Evolutionary conservation across 2,797 vertebrate species (phyloP).

Genomic region (Sylvilagus floridanus): DNA sequence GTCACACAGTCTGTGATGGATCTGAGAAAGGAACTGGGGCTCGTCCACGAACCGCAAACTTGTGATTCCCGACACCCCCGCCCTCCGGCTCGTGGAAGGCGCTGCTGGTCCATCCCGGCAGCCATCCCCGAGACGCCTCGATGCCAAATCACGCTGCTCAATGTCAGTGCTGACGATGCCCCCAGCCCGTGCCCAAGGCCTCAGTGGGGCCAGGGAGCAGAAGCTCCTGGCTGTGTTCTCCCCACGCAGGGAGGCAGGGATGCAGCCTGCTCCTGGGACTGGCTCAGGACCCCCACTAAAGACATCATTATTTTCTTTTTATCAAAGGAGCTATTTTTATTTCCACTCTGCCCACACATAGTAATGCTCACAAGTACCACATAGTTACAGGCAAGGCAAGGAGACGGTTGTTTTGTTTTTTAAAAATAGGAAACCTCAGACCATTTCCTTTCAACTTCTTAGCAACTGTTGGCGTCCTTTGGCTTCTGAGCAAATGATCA

Average conservation of each 20-base stretch:
- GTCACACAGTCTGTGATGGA: not conserved
- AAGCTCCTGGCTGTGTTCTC: rapidly evolving
- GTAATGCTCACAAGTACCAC: not conserved
- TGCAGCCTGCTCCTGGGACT: not conserved
- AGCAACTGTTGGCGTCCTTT: slow-evolving; percentile 36
- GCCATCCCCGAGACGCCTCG: not conserved
- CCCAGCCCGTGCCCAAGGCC: rapidly evolving
- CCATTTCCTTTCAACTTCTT: slow-evolving; percentile 50
- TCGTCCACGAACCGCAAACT: rapidly evolving
- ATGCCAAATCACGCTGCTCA: rapidly evolving
- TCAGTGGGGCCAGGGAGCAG: no score
- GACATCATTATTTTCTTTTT: not conserved
- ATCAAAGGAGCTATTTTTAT: slow-evolving; percentile 66
- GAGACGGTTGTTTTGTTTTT: not conserved
- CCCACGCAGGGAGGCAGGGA: not conserved
- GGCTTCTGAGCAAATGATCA: slow-evolving; percentile 52
- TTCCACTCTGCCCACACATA: slow-evolving; percentile 21
- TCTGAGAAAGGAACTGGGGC: not conserved
- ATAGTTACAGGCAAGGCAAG: not conserved
- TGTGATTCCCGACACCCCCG: not conserved
- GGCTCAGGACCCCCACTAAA: not conserved
- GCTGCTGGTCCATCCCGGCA: rapidly evolving
- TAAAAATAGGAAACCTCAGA: not conserved
- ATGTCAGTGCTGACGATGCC: not conserved
- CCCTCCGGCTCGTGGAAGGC: rapidly evolving